Evolutionary conservation across 2,888 invertebrate species (phyloP).

Genomic region (Ophioninae sp.): DNA sequence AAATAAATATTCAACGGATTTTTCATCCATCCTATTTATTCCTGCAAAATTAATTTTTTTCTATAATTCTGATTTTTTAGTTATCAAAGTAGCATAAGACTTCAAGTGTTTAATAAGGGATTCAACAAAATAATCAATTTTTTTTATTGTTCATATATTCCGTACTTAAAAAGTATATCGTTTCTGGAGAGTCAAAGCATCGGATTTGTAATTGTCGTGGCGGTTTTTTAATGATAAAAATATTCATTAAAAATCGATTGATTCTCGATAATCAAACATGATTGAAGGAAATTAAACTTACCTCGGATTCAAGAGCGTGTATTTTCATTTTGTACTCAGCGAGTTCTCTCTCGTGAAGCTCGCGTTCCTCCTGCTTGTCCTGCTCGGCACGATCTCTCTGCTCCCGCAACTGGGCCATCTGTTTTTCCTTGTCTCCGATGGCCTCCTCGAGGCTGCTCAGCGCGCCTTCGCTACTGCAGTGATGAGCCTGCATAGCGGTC

Average conservation of each 20-base stretch:
- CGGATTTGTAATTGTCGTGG: too few species aligned
- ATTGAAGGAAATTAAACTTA: conserved; percentile 49
- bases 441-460: conserved; percentile 96
- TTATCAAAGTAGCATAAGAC: too few species aligned
- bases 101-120: too few species aligned
- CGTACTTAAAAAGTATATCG: too few species aligned
- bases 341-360: conserved; percentile 94
- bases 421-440: conserved; percentile 97
- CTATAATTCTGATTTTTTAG: too few species aligned
- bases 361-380: conserved; percentile 97
- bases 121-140: too few species aligned
- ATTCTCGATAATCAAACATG: not conserved
- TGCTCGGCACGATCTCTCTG: conserved; percentile 97
- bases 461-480: conserved; percentile 96
- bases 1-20: too few species aligned
- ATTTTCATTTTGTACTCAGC: conserved; percentile 98
- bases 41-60: too few species aligned
- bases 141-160: too few species aligned
- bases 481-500: conserved; percentile 96
- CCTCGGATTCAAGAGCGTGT: conserved; percentile 93
- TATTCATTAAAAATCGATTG: not conserved
- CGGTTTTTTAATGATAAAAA: not conserved
- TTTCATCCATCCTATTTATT: too few species aligned
- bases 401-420: conserved; percentile 96
- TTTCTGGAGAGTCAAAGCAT: too few species aligned